Conservation (phyloP, 2,888 invertebrate genomes). For the Drosophila incognita region DNA sequence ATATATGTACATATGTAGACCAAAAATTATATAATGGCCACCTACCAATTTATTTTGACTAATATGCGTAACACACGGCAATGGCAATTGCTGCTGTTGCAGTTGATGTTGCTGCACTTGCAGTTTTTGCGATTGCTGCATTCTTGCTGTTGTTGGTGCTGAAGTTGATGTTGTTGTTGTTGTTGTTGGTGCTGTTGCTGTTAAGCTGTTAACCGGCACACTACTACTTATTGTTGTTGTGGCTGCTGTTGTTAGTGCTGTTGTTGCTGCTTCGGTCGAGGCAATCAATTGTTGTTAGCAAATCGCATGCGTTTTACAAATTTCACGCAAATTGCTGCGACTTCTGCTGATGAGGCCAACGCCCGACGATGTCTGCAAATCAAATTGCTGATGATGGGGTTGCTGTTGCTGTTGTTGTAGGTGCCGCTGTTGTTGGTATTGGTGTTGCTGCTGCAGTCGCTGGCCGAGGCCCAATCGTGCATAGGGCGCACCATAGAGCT, state of each 20-base stretch:
- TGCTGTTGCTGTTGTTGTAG: slow-evolving; percentile 33
- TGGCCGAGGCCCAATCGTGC: slow-evolving; percentile 15
- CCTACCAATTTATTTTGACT: slow-evolving; percentile 77
- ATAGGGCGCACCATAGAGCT: slow-evolving; percentile 26
- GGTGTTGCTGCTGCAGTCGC: slow-evolving; percentile 38
- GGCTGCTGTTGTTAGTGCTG: slow-evolving; percentile 26
- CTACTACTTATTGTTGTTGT: slow-evolving; percentile 52
- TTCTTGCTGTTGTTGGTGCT: slow-evolving; percentile 23
- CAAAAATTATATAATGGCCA: slow-evolving; percentile 51
- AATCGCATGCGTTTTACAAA: slow-evolving; percentile 64
- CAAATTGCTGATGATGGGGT: slow-evolving; percentile 39
- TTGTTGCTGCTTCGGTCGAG: slow-evolving; percentile 50
- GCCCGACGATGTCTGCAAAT: slow-evolving; percentile 37
- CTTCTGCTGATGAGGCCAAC: slow-evolving; percentile 50
- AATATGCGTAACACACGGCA: slow-evolving; percentile 64
- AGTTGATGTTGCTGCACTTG: slow-evolving; percentile 43
- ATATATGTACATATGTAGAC: slow-evolving; percentile 28
- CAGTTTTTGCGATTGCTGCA: slow-evolving; percentile 47
- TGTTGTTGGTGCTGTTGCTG: slow-evolving; percentile 48
- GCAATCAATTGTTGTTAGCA: slow-evolving; percentile 72
- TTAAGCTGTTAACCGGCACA: slow-evolving; percentile 52
- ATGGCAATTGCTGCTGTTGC: slow-evolving; percentile 59
- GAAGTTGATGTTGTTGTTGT: slow-evolving; percentile 32
- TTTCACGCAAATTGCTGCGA: slow-evolving; percentile 64
- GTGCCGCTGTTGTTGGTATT: slow-evolving; percentile 33